Evolutionary conservation across 2,797 vertebrate species (phyloP), one percentile per base, ranked within the genome.

Genomic region (Cheirogaleus major): DNA sequence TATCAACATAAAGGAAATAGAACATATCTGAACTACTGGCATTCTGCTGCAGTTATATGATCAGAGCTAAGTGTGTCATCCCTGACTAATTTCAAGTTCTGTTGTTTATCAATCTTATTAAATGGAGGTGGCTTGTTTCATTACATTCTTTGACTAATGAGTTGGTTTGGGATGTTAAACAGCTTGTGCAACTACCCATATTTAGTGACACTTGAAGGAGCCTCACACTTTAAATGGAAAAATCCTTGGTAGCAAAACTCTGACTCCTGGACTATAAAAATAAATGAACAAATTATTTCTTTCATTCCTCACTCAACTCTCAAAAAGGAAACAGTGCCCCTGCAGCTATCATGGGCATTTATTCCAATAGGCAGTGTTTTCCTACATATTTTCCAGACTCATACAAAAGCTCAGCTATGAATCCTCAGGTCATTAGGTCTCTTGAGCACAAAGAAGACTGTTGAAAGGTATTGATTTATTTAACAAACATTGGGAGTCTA

Each of bases 181-280:
- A 50, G 52, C 27, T 63, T 72, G 20, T 85, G 7, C 4, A 32
- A 73, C 48, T 92, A 78, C 10, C 25, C 45, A 22, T 35, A 63
- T 80, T 88, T 70, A 96, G 52, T 35, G 35, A 83, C 81, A 84
- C 65, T 65, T 25, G 23, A 86, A 69, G 50, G 35, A 67, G 35
- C 23, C 50, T 70, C 61, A 93, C 10, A 75, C 30, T 61, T 67
- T 22, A 88, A 90, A 92, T 81, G 61, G 86, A 81, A 95, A 95
- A 94, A 86, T 67, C 20, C 48, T 63, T 8, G 4, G 18, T 25
- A 43, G 57, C 61, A 91, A 75, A 88, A 63, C 23, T 76, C 78
- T 20, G 41, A 76, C 41, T 75, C 32, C 41, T 20, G 73, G 22
- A 76, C 6, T 67, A 57, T 67, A 91, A 91, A 93, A 95, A 88